phyloP scores from a whole-genome alignment of 2,113 vertebrate species.

The Sula dactylatra region DNA sequence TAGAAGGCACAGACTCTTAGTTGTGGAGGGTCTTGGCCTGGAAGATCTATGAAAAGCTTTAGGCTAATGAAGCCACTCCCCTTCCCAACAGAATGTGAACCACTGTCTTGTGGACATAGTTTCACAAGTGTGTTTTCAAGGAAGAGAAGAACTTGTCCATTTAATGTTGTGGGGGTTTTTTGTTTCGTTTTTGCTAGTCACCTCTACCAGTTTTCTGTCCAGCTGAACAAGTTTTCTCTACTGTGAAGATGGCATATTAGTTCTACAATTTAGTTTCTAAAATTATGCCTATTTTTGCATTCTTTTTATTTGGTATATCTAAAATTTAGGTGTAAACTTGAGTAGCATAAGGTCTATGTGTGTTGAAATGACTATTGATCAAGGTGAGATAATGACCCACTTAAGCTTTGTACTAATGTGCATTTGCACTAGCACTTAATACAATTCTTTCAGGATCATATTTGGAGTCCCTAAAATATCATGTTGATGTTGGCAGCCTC shows the following conservation, averaged over 20 bases:
- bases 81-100: background rate
- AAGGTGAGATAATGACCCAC: background rate
- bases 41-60: background rate
- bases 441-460: background rate
- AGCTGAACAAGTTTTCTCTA: background rate
- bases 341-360: background rate
- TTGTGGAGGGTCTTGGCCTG: background rate
- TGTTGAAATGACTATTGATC: background rate
- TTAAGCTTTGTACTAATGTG: background rate
- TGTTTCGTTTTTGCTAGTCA: background rate
- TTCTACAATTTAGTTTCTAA: background rate
- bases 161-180: too few relatives aligned
- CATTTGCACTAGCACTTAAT: background rate
- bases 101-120: fast-evolving
- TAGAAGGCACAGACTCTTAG: background rate
- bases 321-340: background rate
- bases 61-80: background rate
- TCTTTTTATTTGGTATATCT: background rate
- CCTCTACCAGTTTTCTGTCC: background rate
- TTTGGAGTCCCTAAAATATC: background rate
- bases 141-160: background rate
- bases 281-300: background rate
- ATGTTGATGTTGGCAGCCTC: background rate
- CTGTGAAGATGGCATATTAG: background rate
- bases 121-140: background rate